phyloP scores from a whole-genome alignment of 2,113 vertebrate species.

The Isurus oxyrinchus region DNA sequence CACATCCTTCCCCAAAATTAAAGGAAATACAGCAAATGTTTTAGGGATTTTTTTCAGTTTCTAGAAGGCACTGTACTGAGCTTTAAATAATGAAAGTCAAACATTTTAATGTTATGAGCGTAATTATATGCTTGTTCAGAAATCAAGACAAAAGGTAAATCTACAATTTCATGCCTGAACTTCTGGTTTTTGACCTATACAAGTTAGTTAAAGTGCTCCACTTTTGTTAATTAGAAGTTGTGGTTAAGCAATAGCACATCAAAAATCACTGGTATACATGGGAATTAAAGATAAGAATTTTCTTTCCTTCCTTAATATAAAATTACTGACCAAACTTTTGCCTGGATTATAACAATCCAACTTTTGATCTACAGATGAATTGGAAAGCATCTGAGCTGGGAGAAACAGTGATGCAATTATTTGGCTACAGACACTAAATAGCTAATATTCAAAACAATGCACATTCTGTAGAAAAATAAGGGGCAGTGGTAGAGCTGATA shows the following conservation, averaged over 20 bases:
- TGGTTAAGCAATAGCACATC: neutral
- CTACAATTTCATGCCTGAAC: neutral
- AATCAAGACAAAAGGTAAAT: neutral
- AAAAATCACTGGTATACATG: neutral
- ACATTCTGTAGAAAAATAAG: neutral
- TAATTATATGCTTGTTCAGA: neutral
- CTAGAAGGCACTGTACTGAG: neutral
- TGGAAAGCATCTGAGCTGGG: neutral
- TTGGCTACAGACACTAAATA: neutral
- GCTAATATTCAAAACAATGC: neutral
- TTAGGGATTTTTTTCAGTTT: neutral
- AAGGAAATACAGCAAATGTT: neutral
- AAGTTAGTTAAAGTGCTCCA: neutral
- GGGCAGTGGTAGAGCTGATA: neutral
- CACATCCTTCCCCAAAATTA: neutral
- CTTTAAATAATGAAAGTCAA: neutral
- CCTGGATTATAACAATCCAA: neutral
- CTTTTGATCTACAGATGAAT: neutral
- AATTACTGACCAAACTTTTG: neutral
- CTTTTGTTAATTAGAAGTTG: neutral
- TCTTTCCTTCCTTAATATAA: neutral
- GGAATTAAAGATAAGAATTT: neutral
- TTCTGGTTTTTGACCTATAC: neutral
- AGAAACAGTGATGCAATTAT: neutral
- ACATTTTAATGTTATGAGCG: neutral